Conservation (phyloP, 1,140 invertebrate species). For the Phocides pigmalion region DNA sequence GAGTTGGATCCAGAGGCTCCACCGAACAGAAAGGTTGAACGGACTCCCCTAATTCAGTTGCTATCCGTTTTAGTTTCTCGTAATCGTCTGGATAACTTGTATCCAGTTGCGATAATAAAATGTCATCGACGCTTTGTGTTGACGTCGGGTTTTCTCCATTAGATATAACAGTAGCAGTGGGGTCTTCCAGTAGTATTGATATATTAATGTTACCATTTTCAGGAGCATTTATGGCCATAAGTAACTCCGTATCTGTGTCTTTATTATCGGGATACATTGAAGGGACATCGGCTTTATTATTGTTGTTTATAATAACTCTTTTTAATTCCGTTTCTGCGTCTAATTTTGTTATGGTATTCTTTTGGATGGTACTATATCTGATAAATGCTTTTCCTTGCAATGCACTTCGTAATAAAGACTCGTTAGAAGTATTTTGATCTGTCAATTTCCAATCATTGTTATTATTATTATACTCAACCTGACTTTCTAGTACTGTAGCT, state of each 20-base stretch:
- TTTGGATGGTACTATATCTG: conserved; percentile 84
- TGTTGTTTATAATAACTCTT: conserved; percentile 75
- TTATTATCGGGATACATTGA: conserved; percentile 74
- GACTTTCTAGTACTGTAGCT: conserved; percentile 80
- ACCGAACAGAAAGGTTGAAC: conserved; percentile 88
- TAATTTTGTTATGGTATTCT: conserved; percentile 63
- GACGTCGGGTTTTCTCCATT: conserved; percentile 85
- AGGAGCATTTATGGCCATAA: conserved; percentile 72
- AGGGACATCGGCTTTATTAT: conserved; percentile 81
- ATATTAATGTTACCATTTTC: conserved; percentile 79
- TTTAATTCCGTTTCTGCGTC: conserved; percentile 69
- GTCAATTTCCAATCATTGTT: conserved; percentile 92
- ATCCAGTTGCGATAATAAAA: conserved; percentile 88
- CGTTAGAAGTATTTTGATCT: conserved; percentile 88
- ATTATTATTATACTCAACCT: conserved; percentile 87
- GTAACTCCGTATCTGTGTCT: conserved; percentile 69
- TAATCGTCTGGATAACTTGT: conserved; percentile 88
- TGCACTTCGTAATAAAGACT: conserved; percentile 91
- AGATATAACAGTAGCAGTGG: conserved; percentile 67
- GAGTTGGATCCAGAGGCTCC: conserved; percentile 82
- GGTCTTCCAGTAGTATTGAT: conserved; percentile 77
- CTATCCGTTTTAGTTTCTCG: conserved; percentile 89
- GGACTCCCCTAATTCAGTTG: conserved; percentile 89
- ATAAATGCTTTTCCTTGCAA: conserved; percentile 89
- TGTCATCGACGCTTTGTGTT: conserved; percentile 88